Percentiles rank a stretch among this genome's conserved stretches.
Conservation (phyloP, 1,140 invertebrate genomes). For the Adelges cooleyi region DNA sequence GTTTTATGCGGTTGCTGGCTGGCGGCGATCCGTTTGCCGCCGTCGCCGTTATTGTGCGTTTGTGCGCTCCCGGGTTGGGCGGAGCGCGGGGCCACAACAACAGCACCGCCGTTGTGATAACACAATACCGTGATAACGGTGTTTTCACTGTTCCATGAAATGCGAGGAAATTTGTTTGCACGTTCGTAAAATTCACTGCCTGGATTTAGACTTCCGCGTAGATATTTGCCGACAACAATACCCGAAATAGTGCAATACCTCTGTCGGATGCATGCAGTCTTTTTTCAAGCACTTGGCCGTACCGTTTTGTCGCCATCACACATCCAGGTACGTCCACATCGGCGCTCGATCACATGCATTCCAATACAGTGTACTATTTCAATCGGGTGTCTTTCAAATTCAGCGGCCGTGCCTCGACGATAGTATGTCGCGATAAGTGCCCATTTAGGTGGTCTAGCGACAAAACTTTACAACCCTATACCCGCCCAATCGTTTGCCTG, state of each 20-base stretch:
- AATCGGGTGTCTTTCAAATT: not conserved
- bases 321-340: not conserved
- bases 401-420: not conserved
- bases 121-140: not conserved
- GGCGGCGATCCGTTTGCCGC: not conserved
- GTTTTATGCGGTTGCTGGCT: not conserved
- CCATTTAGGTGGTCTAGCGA: not conserved
- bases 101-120: not conserved
- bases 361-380: not conserved
- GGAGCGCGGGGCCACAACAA: not conserved
- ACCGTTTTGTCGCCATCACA: not conserved
- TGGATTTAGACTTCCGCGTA: not conserved
- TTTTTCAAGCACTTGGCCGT: no score
- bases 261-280: no score
- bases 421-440: not conserved
- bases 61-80: not conserved
- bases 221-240: no score
- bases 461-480: no score
- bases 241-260: no score
- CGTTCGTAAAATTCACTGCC: conserved; percentile 17
- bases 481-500: no score
- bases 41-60: not conserved
- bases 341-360: not conserved
- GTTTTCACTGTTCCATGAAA: conserved; percentile 22
- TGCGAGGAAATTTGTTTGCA: conserved; percentile 24